A percentile compares a stretch with the other conserved stretches of the same genome.
These are phyloP conservation scores for Xylota sylvarum DNA, from an alignment of 2,888 invertebrate species.

Conservation along the genomic window DNA sequence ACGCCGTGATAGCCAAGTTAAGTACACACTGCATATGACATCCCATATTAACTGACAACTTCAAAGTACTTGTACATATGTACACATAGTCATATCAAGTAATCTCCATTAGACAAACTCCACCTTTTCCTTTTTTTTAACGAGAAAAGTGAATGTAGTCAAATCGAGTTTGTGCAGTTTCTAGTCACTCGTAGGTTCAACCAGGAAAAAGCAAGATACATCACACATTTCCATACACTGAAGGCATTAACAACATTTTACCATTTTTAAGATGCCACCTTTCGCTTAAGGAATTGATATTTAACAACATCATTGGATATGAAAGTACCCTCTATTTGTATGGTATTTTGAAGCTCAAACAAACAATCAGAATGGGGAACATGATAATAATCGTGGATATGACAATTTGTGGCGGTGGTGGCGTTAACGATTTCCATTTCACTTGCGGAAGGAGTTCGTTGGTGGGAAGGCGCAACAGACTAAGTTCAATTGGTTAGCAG, in stretches of 20 bases:
- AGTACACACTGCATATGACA: background rate
- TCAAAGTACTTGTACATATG: background rate
- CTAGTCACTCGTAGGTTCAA: conserved; percentile 41
- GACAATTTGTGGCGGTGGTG: conserved; percentile 37
- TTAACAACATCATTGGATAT: conserved; percentile 39
- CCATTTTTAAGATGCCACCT: conserved; percentile 27
- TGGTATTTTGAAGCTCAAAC: conserved; percentile 24
- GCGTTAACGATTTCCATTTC: conserved; percentile 41
- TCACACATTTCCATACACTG: conserved; percentile 38
- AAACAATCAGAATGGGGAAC: conserved; percentile 2
- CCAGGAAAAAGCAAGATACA: conserved; percentile 64
- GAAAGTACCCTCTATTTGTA: conserved; percentile 38
- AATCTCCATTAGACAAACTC: conserved; percentile 17
- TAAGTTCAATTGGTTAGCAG: conserved; percentile 21
- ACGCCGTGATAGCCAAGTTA: conserved; percentile 1
- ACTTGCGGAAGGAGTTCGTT: conserved; percentile 50
- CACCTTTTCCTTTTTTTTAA: conserved; percentile 17
- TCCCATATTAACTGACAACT: background rate
- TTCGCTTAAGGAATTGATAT: conserved; percentile 51
- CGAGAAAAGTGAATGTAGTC: conserved; percentile 63
- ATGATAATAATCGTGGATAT: conserved; percentile 25
- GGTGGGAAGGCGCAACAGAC: conserved; percentile 3
- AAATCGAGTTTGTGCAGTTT: conserved; percentile 58
- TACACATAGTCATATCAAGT: background rate
- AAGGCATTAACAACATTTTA: conserved; percentile 18